Base-by-base conservation (phyloP, 2,797 vertebrate genomes). In the Phataginus tetradactyla region DNA sequence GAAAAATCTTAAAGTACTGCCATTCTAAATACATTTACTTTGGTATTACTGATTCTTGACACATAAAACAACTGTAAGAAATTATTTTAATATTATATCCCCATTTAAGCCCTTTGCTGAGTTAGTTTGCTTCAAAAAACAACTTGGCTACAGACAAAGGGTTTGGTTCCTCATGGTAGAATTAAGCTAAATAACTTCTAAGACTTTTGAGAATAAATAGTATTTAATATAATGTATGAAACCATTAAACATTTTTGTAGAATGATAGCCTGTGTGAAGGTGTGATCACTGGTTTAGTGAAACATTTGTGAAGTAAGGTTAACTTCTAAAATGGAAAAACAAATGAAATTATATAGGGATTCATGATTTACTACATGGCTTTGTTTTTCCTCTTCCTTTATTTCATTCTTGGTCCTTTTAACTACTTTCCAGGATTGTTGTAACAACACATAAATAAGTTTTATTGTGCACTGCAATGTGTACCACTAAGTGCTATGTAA, bases 361-460 rank as follows among this genome's bases (percentile, higher is more conserved):
- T 90, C 68, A 55, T 55, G 57, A 88, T 81, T 94, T 25, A 79
- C 17, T 74, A 10, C 59, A 23, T 92, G 25, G 23, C 84, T 96
- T 77, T 95, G 8, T 55, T 80, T 94, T 90, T 92, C 59, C 25
- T 92, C 21, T 63, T 18, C 12, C 10, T 95, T 90, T 86, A 79
- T 91, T 90, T 86, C 49, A 37, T 7, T 93, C 15, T 84, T 93
- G 39, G 25, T 90, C 51, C 42, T 95, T 94, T 87, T 1, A 94
- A 39, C 20, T 91, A 9, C 4, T 91, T 93, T 85, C 51, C 53
- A 91, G 86, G 25, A 69, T 86, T 81, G 71, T 96, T 94, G 91
- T 91, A 68, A 93, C 20, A 94, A 64, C 32, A 45, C 3, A 42
- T 85, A 66, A 80, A 23, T 86, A 85, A 80, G 20, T 93, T 80